Evolutionary conservation across 2,113 vertebrate genomes (phyloP), one percentile per base, ranked within the genome.

Genomic region (Pseudorhombus dupliciocellatus): DNA sequence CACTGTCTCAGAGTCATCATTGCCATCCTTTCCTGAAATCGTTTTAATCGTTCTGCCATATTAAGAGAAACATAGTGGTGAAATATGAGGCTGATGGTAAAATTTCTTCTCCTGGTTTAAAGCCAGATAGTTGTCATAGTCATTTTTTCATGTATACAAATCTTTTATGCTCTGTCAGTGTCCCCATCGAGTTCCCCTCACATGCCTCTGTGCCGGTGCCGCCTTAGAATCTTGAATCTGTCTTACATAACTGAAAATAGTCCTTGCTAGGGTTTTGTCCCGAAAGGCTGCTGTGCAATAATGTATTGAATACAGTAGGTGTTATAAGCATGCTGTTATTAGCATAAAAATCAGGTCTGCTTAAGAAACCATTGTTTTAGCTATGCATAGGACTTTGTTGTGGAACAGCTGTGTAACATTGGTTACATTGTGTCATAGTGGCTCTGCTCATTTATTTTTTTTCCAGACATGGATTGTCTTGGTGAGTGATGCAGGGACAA

Each of bases 401-500:
- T 24, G 18, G 6, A 58, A 22, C 34, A 79, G 57, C 56, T 59
- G 58, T 60, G 18, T 48, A 12, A 66, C 37, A 26, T 82, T 63
- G 70, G 18, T 55, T 37, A 5, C 5, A 10, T 18, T 52, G 48
- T 66, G 56, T 21, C 30, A 1, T 22, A 24, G 51, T 24, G 30
- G 3, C 37, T 61, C 16, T 50, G 67, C 58, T 67, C 37, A 34
- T 42, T 16, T 37, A 59, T 54, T 22, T 71, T 5, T 12, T 25
- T 14, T 15, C 15, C 9, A 24, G 25, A 71, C 50, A 31, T 10
- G 61, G 5, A 56, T 53, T 18, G 50, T 37, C 14, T 24, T 28
- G 42, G 54, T 44, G 63, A 78, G 30, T 75, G 48, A 70, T 70
- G 21, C 12, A 31, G 21, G 51, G 54, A 57, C 40, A 74, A 51